A percentile compares a stretch with the other conserved stretches of the same genome.
phyloP scores from a whole-genome alignment of 1,140 invertebrate genomes.

The Tetragonula clypearis region DNA sequence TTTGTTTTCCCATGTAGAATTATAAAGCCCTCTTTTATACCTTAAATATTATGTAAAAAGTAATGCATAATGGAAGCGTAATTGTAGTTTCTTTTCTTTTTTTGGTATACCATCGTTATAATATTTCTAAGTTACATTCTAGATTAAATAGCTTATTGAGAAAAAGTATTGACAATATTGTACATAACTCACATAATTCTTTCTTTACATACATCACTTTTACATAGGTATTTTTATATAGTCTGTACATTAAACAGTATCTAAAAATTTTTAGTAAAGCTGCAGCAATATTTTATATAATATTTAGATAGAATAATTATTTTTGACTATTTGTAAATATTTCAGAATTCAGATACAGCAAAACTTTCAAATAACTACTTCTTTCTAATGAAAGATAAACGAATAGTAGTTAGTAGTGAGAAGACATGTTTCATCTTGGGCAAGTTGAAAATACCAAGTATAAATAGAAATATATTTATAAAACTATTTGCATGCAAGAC shows the following conservation, averaged over 20 bases:
- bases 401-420: conserved; percentile 9
- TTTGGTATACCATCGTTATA: conserved; percentile 41
- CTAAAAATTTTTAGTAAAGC: conserved; percentile 45
- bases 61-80: conserved; percentile 60
- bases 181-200: conserved; percentile 31
- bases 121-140: conserved; percentile 17
- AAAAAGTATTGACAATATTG: conserved; percentile 46
- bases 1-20: conserved; percentile 14
- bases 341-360: conserved; percentile 7
- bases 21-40: conserved; percentile 21
- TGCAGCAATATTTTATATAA: conserved; percentile 23
- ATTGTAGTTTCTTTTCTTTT: conserved; percentile 40
- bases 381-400: neutral
- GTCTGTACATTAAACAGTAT: conserved; percentile 42
- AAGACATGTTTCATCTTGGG: conserved; percentile 35
- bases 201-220: conserved; percentile 17
- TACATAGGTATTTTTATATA: conserved; percentile 14
- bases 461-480: conserved; percentile 39
- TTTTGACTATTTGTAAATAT: neutral
- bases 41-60: conserved; percentile 44
- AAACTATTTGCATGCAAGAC: conserved; percentile 40
- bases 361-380: conserved; percentile 19
- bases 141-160: conserved; percentile 34
- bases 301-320: conserved; percentile 11
- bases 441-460: conserved; percentile 21